phyloP scores from a whole-genome alignment of 2,888 invertebrate species.

The Caenorhabditis angaria region DNA sequence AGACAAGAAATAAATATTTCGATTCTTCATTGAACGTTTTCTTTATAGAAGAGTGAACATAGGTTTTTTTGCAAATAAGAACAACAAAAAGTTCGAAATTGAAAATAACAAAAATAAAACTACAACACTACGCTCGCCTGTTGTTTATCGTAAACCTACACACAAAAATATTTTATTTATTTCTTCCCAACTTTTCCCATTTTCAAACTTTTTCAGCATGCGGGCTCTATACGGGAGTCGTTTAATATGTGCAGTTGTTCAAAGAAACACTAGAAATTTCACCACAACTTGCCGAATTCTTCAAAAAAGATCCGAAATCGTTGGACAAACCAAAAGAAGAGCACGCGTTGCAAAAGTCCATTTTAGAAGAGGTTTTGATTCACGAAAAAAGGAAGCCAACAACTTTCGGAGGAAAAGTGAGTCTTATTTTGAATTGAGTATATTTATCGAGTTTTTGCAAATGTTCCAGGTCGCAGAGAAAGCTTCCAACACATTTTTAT shows the following conservation, averaged over 20 bases:
- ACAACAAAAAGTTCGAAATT: too few relatives aligned
- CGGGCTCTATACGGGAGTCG: background rate
- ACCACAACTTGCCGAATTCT: background rate
- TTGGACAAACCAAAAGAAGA: background rate
- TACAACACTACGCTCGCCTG: background rate
- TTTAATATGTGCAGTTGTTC: background rate
- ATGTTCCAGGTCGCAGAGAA: slow-evolving; percentile 49
- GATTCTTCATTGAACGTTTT: too few relatives aligned
- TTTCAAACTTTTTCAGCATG: background rate
- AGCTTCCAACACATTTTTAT: slow-evolving; percentile 66
- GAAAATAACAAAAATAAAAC: too few relatives aligned
- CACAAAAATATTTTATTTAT: background rate
- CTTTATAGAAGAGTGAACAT: too few relatives aligned
- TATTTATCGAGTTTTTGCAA: background rate
- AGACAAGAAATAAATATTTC: slow-evolving; percentile 12
- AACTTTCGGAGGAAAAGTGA: slow-evolving; percentile 55
- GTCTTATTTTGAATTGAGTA: background rate
- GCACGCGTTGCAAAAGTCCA: slow-evolving; percentile 39
- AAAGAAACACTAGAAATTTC: background rate
- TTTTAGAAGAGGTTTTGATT: slow-evolving; percentile 51
- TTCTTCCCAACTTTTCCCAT: background rate
- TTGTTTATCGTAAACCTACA: slow-evolving; percentile 4
- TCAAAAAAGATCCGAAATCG: background rate
- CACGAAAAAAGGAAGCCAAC: slow-evolving; percentile 54
- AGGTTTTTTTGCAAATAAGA: too few relatives aligned